Evolutionary conservation across 2,888 invertebrate genomes (phyloP), one percentile per base, ranked within the genome.

Genomic region (Rotaria macrura): DNA sequence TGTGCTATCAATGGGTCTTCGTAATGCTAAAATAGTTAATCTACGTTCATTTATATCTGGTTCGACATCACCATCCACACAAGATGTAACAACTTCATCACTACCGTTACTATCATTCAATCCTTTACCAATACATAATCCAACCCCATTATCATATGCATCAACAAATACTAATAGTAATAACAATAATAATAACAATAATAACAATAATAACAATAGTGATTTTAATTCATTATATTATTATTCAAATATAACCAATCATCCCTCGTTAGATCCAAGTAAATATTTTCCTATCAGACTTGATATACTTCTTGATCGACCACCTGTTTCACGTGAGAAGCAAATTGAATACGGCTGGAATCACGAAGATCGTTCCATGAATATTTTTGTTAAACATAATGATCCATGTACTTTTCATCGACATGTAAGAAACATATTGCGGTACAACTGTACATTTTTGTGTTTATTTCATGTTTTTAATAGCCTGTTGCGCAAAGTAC

Each of bases 321-420:
- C 97, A 89, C 94, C 96, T 88, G 96, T 95, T 89, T 93, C 94
- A 89, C 93, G 94, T 88, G 96, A 97, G 90, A 93, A 94, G 88
- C 97, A 97, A 92, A 91, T 95, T 88, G 95, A 95, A 91, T 95
- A 97, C 92, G 95, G 96, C 87, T 98, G 98, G 97, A 97, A 97
- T 91, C 94, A 95, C 14, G 96, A 97, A 88, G 98, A 98, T 91
- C 90, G 96, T 91, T 96, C 96, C 88, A 92, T 98, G 90, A 99
- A 99, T 92, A 97, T 99, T 92, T 98, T 97, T 92, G 98, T 99
- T 88, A 98, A 98, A 92, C 97, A 98, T 89, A 97, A 98, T 90
- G 98, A 99, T 92, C 95, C 95, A 91, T 92, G 98, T 91, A 98
- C 98, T 90, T 97, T 99, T 93, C 99, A 99, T 92, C 94, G 97